Evolutionary conservation across 2,113 vertebrate genomes (phyloP), one percentile per base, ranked within the genome.

Genomic region (Ictalurus furcatus): DNA sequence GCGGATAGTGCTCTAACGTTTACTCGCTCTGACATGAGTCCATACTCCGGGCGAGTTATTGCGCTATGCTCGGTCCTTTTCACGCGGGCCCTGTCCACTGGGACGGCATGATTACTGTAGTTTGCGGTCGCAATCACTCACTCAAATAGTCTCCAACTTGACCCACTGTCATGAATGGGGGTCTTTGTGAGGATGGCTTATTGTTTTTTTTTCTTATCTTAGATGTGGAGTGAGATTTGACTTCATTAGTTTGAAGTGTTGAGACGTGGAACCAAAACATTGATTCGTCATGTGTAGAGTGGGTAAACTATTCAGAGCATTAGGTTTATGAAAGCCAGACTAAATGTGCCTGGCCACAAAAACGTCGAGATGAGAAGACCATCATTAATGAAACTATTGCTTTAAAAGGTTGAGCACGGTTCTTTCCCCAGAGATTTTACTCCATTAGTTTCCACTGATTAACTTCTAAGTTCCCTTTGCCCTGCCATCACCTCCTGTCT

Each of bases 381-480:
- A 13, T 44, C 28, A 80, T 88, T 78, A 59, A 56, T 12, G 28
- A 85, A 78, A 79, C 23, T 80, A 82, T 54, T 59, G 40, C 56
- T 54, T 61, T 87, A 73, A 85, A 81, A 67, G 34, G 28, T 91
- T 82, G 21, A 65, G 67, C 34, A 34, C 56, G 17, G 40, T 13
- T 52, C 63, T 37, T 85, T 52, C 76, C 80, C 59, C 71, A 37
- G 87, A 65, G 90, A 87, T 81, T 89, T 79, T 91, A 94, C 91
- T 84, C 34, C 74, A 92, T 94, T 92, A 88, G 69, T 91, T 95
- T 95, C 92, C 89, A 90, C 86, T 92, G 92, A 94, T 90, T 94
- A 92, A 93, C 91, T 85, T 88, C 83, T 58, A 48, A 78, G 65
- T 65, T 83, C n/a, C 63, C 79, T 85, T 61, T 69, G 67, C 63